phyloP scores from a whole-genome alignment of 2,797 vertebrate species.

The Chaunax sp. region DNA sequence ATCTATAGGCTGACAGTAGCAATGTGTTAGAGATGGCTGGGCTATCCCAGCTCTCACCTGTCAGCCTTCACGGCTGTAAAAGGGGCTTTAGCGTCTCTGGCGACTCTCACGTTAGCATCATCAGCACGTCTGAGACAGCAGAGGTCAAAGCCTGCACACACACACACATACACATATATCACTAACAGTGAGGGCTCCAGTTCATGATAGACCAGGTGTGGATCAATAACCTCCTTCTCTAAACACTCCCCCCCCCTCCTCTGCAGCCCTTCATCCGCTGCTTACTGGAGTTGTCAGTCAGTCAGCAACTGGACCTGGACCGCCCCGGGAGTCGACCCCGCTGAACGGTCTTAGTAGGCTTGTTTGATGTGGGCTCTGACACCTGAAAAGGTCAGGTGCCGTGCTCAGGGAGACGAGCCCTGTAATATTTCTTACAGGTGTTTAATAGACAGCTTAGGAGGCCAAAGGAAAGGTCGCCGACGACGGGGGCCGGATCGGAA shows the following conservation, averaged over 20 bases:
- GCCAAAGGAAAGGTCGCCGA: conserved; percentile 72
- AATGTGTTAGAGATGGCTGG: conserved; percentile 73
- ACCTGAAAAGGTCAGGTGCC: conserved; percentile 82
- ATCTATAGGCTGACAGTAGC: conserved; percentile 77
- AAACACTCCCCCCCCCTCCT: conserved; percentile 63
- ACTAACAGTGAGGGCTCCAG: conserved; percentile 56
- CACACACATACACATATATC: conserved; percentile 44
- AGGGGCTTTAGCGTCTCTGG: conserved; percentile 64
- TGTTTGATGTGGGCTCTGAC: conserved; percentile 82
- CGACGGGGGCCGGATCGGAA: conserved; percentile 54
- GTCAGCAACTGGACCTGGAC: conserved; percentile 58
- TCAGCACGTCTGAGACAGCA: conserved; percentile 64
- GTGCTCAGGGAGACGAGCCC: conserved; percentile 71
- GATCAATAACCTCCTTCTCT: conserved; percentile 78
- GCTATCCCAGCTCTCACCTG: conserved; percentile 70
- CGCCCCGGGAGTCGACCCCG: conserved; percentile 51
- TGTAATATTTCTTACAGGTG: conserved; percentile 83
- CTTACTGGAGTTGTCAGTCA: conserved; percentile 78
- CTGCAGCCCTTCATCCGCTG: conserved; percentile 67
- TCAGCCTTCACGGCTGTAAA: conserved; percentile 64
- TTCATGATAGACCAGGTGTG: conserved; percentile 74
- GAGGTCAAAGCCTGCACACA: conserved; percentile 60
- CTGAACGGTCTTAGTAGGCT: conserved; percentile 77
- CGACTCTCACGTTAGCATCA: conserved; percentile 59
- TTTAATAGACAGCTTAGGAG: conserved; percentile 80